Base-by-base conservation (phyloP, 2,113 vertebrate species). In the Brevimyrus niger region DNA sequence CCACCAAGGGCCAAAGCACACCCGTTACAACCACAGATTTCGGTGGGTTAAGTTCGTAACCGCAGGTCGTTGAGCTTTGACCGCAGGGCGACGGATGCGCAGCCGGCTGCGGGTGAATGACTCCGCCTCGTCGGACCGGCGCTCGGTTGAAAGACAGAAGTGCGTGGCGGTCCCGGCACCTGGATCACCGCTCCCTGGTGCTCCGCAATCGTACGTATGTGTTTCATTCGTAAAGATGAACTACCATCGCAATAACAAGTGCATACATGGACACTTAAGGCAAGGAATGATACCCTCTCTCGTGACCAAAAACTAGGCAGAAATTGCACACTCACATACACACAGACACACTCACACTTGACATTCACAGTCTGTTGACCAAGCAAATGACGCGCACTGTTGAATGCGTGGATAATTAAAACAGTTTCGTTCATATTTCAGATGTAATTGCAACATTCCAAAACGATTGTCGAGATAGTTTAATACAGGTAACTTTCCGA, bases 61-160 rank as follows among this genome's bases (percentile, higher is more conserved):
- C 21, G 44, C 55, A 58, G 58, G 23, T 58, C 58, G 23, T 46
- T 47, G 44, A 88, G 35, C 42, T 69, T 69, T 31, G 61, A 69
- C 61, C 61, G 61, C 27, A 31, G 61, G 61, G 61, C n/a, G 9
- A 27, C 87, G n/a, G 58, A 73, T 47, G 38, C 87, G 44, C n/a
- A 44, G 11, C 58, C 11, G n/a, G 87, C 87, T 73, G 87, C 61
- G 17, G 87, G 87, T 88, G 46, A 88, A 44, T 46, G 61, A 48
- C 47, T 73, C 27, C 58, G 61, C 87, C 10, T 27, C 38, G 4
- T 23, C 87, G 61, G 44, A 73, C 87, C 87, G 11, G 61, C 87
- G 46, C 42, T 58, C 15, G 15, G 87, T 73, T 73, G 87, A 46
- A 42, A 88, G 87, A 47, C 42, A 27, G 38, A 27, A 42, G 55